These are phyloP conservation scores for Brachionus asplanchnoidis DNA, from an alignment of 1,140 invertebrate species.

Conservation along the genomic window DNA sequence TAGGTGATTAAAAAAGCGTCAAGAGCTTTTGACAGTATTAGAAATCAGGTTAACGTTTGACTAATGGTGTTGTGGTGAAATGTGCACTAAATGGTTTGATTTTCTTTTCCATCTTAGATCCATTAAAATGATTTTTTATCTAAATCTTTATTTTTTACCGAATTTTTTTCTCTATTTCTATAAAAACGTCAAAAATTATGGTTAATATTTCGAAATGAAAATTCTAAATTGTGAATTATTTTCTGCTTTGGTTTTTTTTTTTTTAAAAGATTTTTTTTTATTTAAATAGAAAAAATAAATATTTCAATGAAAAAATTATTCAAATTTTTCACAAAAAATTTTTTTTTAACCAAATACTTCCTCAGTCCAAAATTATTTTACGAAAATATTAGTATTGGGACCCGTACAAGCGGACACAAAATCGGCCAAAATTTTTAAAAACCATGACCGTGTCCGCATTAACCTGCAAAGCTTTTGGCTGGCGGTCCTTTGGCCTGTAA, in stretches of 20 bases:
- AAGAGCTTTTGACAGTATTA: not conserved
- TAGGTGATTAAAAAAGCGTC: not conserved
- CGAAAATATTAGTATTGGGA: too few species aligned
- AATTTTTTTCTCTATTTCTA: not conserved
- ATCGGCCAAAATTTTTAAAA: too few species aligned
- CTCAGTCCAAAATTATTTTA: too few species aligned
- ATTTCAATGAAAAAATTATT: not conserved
- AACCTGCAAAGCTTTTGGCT: too few species aligned
- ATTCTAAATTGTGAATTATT: not conserved
- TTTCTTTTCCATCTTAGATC: not conserved
- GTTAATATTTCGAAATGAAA: not conserved
- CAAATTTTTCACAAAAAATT: not conserved
- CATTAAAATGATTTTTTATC: not conserved
- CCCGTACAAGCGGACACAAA: too few species aligned
- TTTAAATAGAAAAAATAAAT: not conserved
- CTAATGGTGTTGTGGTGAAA: not conserved
- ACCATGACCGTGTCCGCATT: too few species aligned
- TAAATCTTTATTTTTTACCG: not conserved
- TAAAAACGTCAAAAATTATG: not conserved
- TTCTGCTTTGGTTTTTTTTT: not conserved
- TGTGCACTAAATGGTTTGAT: not conserved
- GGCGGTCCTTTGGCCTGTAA: too few species aligned
- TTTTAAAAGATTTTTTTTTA: not conserved
- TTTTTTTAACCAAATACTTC: not conserved
- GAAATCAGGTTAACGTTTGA: not conserved